Percentiles rank a stretch among this genome's conserved stretches.
Evolutionary conservation across 2,797 vertebrate genomes (phyloP).

Genomic region (Lithobates pipiens): DNA sequence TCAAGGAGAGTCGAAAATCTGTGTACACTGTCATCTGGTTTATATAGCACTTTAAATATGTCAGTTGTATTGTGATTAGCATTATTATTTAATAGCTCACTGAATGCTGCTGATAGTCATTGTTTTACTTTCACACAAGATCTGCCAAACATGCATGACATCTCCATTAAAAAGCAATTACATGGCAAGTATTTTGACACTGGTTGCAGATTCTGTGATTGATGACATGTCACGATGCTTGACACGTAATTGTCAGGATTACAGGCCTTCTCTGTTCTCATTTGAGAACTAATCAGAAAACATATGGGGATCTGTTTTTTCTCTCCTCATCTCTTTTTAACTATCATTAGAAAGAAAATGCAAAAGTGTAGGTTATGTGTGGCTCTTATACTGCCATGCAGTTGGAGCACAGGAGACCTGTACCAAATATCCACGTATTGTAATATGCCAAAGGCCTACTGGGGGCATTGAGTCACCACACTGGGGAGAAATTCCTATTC

Average conservation of each 20-base stretch:
- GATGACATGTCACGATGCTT: slow-evolving; percentile 44
- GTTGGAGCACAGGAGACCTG: background rate
- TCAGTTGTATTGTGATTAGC: background rate
- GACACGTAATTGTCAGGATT: slow-evolving; percentile 20
- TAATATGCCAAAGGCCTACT: background rate
- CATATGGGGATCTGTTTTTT: background rate
- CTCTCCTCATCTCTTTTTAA: background rate
- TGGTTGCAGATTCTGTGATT: slow-evolving; percentile 20
- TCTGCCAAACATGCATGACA: slow-evolving; percentile 35
- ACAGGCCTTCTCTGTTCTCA: slow-evolving; percentile 10
- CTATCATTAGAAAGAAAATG: background rate
- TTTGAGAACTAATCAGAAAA: slow-evolving; percentile 16
- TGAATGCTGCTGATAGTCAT: slow-evolving; percentile 9
- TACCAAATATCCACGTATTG: background rate
- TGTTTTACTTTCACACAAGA: slow-evolving; percentile 24
- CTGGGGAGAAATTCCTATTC: background rate
- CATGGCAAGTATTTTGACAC: slow-evolving; percentile 11
- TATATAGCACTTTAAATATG: too few relatives aligned
- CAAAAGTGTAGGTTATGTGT: background rate
- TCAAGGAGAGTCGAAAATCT: too few relatives aligned
- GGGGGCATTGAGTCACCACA: background rate
- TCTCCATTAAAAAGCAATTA: slow-evolving; percentile 53
- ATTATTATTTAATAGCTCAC: background rate
- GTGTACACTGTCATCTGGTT: too few relatives aligned
- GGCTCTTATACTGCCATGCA: background rate